Conservation (phyloP, 2,113 vertebrate species). For the Percopsis transmontana region DNA sequence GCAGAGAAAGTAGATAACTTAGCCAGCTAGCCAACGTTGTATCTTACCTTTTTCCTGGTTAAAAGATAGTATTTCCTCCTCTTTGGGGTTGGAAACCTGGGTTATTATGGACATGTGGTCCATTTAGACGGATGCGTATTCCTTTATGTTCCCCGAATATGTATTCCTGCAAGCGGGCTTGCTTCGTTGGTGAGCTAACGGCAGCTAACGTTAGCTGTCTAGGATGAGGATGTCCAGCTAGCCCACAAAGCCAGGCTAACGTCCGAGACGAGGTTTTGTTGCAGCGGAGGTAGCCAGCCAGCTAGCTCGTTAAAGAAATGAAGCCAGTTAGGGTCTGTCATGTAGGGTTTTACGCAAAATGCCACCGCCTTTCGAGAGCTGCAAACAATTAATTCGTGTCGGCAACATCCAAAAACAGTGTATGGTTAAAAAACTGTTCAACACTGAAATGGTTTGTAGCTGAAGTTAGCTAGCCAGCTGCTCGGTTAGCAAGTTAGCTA, state of each 20-base stretch:
- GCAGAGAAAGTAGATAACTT: slow-evolving; percentile 26
- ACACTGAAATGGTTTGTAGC: slow-evolving; percentile 42
- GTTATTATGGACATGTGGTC: slow-evolving; percentile 99
- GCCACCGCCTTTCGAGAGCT: slow-evolving; percentile 24
- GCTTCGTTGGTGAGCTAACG: slow-evolving; percentile 53
- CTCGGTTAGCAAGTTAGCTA: slow-evolving; percentile 57
- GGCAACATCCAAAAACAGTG: slow-evolving; percentile 6
- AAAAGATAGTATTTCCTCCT: slow-evolving; percentile 91
- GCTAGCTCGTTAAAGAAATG: slow-evolving; percentile 60
- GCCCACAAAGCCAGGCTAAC: slow-evolving; percentile 57
- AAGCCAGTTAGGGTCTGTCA: slow-evolving; percentile 53
- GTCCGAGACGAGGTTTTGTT: slow-evolving; percentile 47
- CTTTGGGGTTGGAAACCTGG: slow-evolving; percentile 97
- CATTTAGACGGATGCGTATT: slow-evolving; percentile 86
- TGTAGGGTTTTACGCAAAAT: slow-evolving; percentile 58
- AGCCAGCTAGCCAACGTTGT: slow-evolving; percentile 11
- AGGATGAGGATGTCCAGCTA: slow-evolving; percentile 50
- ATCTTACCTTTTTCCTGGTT: slow-evolving; percentile 94
- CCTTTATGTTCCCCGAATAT: slow-evolving; percentile 57
- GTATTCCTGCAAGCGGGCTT: slow-evolving; percentile 43
- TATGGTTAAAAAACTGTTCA: slow-evolving; percentile 1
- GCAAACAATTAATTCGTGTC: slow-evolving; percentile 9
- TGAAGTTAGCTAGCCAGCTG: slow-evolving; percentile 56
- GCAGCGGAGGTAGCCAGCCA: slow-evolving; percentile 60
- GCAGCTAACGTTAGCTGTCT: slow-evolving; percentile 52